Conservation (phyloP, 2,888 invertebrate genomes). For the Drosophila nigritarsus region DNA sequence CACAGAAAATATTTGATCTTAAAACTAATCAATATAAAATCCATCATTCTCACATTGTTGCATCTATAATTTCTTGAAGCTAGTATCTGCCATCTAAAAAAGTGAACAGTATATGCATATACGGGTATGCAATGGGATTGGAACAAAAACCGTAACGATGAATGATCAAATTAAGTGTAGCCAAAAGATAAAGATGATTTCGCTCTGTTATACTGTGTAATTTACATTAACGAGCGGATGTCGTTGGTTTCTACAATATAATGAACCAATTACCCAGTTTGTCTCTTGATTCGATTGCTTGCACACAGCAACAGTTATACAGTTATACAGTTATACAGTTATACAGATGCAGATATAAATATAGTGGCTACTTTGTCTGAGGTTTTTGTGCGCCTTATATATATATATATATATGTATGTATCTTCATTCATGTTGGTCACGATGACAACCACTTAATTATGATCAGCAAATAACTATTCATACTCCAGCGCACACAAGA, state of each 20-base stretch:
- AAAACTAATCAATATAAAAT: neutral
- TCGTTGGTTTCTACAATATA: slow-evolving; percentile 78
- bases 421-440: slow-evolving; percentile 59
- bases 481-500: slow-evolving; percentile 1
- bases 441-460: slow-evolving; percentile 64
- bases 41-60: neutral
- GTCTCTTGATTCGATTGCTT: slow-evolving; percentile 79
- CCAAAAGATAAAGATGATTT: slow-evolving; percentile 2
- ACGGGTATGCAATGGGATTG: neutral
- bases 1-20: neutral
- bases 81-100: neutral
- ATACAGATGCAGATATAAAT: slow-evolving; percentile 9
- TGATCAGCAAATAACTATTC: neutral
- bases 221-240: slow-evolving; percentile 78
- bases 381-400: slow-evolving; percentile 39
- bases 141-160: neutral
- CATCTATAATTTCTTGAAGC: neutral
- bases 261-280: slow-evolving; percentile 80
- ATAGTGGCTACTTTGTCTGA: slow-evolving; percentile 15
- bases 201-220: slow-evolving; percentile 65
- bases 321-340: slow-evolving; percentile 16
- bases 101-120: neutral
- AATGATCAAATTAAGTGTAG: slow-evolving; percentile 1
- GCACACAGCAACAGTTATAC: slow-evolving; percentile 29
- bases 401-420: slow-evolving; percentile 7